Evolutionary conservation across 2,797 vertebrate species (phyloP).

Genomic region (Poeciliopsis presidionis): DNA sequence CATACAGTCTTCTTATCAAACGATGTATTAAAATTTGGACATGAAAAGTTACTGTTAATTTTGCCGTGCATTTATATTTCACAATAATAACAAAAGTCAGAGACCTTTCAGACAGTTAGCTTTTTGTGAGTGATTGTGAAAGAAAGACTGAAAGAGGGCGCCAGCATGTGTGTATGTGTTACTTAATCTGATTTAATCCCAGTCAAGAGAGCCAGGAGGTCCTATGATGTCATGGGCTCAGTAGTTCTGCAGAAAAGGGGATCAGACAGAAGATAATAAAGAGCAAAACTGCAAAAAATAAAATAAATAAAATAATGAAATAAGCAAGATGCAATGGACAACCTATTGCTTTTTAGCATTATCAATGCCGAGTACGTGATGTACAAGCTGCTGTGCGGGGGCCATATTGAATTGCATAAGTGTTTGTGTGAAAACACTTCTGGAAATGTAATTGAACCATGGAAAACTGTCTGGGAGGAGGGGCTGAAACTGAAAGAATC

Average conservation of each 20-base stretch:
- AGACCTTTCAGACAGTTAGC: neutral
- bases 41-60: neutral
- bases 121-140: neutral
- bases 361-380: neutral
- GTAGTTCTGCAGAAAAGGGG: conserved; percentile 45
- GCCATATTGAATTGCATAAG: conserved; percentile 50
- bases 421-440: conserved; percentile 46
- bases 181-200: conserved; percentile 73
- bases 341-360: neutral
- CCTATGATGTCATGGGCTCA: conserved; percentile 64
- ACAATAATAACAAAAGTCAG: neutral
- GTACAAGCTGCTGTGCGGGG: neutral
- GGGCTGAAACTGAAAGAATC: neutral
- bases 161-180: conserved; percentile 33
- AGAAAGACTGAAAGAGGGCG: conserved; percentile 11
- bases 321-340: conserved; percentile 11
- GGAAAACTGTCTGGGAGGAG: conserved; percentile 68
- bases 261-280: conserved; percentile 33
- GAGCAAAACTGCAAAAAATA: conserved; percentile 8
- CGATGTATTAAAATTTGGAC: neutral
- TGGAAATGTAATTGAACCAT: conserved; percentile 68
- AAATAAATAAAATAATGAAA: neutral
- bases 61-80: neutral
- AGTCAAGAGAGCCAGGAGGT: conserved; percentile 52
- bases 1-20: neutral